phyloP scores from a whole-genome alignment of 2,888 invertebrate genomes.

The Perdita meconis region DNA sequence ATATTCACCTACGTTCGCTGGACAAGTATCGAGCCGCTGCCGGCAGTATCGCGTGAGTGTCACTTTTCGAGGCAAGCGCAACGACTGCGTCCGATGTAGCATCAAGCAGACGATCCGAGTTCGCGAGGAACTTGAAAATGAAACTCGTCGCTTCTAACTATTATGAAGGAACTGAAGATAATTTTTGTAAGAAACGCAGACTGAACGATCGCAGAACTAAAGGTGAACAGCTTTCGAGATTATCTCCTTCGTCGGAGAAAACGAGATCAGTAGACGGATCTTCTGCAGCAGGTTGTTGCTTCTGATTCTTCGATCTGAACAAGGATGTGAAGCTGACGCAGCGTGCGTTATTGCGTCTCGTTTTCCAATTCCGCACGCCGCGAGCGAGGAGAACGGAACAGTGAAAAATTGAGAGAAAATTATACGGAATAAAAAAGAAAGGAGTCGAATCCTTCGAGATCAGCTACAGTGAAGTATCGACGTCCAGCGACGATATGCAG shows the following conservation, averaged over 20 bases:
- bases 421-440: neutral
- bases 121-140: too few relatives aligned
- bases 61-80: neutral
- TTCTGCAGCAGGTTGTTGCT: too few relatives aligned
- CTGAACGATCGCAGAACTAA: neutral
- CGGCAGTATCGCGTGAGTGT: too few relatives aligned
- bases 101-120: neutral
- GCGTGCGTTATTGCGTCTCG: too few relatives aligned
- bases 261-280: too few relatives aligned
- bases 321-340: too few relatives aligned
- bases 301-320: too few relatives aligned
- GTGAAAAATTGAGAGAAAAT: neutral
- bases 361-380: too few relatives aligned
- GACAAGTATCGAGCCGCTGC: too few relatives aligned
- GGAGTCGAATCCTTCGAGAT: slow-evolving; percentile 14
- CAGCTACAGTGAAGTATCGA: slow-evolving; percentile 7
- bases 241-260: too few relatives aligned
- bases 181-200: neutral
- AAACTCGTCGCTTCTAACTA: slow-evolving; percentile 7
- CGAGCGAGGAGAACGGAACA: neutral
- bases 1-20: slow-evolving; percentile 1
- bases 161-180: neutral
- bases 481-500: slow-evolving; percentile 35
- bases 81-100: neutral
- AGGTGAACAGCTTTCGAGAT: too few relatives aligned